A percentile compares a stretch with the other conserved stretches of the same genome.
Evolutionary conservation across 2,888 invertebrate species (phyloP).

Genomic region (Eupithecia insigniata): DNA sequence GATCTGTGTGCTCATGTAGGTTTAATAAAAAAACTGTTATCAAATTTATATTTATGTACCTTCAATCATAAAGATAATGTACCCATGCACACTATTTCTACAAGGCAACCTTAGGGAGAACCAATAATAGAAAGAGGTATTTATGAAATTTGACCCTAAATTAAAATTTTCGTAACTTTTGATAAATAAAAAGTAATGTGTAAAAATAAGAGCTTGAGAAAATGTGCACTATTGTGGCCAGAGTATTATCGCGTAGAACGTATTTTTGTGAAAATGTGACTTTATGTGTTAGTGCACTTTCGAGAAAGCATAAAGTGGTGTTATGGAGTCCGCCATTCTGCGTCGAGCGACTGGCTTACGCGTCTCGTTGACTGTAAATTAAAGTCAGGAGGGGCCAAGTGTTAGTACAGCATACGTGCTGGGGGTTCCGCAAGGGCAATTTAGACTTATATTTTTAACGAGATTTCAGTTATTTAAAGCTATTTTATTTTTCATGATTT

Average conservation of each 20-base stretch:
- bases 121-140: too few species aligned
- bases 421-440: too few species aligned
- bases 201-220: slow-evolving; percentile 8
- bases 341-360: slow-evolving; percentile 57
- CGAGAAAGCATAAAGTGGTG: slow-evolving; percentile 62
- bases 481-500: too few species aligned
- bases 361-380: slow-evolving; percentile 44
- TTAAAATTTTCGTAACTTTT: not conserved
- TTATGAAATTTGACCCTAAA: too few species aligned
- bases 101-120: too few species aligned
- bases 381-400: not conserved
- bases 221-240: slow-evolving; percentile 33
- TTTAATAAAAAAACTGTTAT: too few species aligned
- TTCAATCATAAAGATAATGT: too few species aligned
- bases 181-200: not conserved
- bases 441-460: too few species aligned
- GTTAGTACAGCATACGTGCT: not conserved
- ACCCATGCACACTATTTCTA: too few species aligned
- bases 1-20: too few species aligned
- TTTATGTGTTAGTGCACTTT: slow-evolving; percentile 68
- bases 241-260: slow-evolving; percentile 37
- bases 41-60: too few species aligned
- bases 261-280: slow-evolving; percentile 56
- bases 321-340: slow-evolving; percentile 57
- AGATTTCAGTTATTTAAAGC: too few species aligned